phyloP scores from a whole-genome alignment of 2,797 vertebrate genomes.

The Muscicapa comitata region DNA sequence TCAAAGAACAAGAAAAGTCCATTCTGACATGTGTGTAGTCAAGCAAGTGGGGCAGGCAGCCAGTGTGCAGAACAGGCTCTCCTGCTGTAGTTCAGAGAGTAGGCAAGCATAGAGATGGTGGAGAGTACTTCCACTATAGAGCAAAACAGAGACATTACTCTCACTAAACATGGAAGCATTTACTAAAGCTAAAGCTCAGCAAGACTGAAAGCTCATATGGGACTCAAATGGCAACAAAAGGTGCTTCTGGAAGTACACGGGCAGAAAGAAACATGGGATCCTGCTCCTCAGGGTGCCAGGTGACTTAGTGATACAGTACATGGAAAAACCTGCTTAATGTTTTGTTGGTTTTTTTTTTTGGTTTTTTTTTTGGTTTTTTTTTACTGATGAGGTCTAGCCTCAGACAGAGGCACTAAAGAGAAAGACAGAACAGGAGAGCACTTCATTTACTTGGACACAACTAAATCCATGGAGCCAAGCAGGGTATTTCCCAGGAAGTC shows the following conservation, averaged over 20 bases:
- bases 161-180: neutral
- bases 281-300: neutral
- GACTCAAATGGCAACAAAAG: neutral
- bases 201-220: neutral
- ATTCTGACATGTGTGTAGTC: neutral
- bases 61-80: accelerated
- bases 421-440: neutral
- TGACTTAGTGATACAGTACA: neutral
- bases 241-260: neutral
- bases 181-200: neutral
- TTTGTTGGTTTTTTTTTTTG: neutral
- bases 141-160: neutral
- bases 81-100: neutral
- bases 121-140: neutral
- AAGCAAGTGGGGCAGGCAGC: neutral
- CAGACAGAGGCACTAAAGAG: neutral
- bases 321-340: neutral
- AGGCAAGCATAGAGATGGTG: neutral
- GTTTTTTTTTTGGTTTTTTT: neutral
- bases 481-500: neutral
- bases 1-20: neutral
- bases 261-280: neutral
- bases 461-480: neutral
- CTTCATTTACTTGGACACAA: neutral
- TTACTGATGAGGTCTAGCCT: neutral